These are phyloP conservation scores for Ruditapes philippinarum DNA, from an alignment of 1,140 invertebrate genomes.

Conservation along the genomic window DNA sequence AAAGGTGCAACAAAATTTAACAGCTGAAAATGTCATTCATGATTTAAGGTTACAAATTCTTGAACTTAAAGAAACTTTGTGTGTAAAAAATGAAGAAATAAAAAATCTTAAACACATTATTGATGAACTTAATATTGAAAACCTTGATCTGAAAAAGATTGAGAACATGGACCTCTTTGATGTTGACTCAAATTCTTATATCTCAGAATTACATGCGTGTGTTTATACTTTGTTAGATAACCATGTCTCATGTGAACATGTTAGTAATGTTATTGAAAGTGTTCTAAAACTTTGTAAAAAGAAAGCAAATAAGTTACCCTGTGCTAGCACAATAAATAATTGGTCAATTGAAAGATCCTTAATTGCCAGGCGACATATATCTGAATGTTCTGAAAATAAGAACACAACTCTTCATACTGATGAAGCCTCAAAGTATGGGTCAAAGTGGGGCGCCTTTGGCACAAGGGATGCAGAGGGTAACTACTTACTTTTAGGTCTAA, in stretches of 20 bases:
- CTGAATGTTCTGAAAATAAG: background rate
- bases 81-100: background rate
- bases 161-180: background rate
- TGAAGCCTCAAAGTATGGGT: slow-evolving; percentile 66
- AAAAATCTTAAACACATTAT: background rate
- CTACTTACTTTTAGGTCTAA: slow-evolving; percentile 41
- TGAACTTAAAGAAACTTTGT: background rate
- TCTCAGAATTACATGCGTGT: background rate
- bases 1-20: background rate
- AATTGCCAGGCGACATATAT: slow-evolving; percentile 41
- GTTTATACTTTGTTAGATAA: background rate
- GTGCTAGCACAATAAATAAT: slow-evolving; percentile 21
- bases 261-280: slow-evolving; percentile 17
- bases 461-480: background rate
- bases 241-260: slow-evolving; percentile 27
- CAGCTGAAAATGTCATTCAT: background rate
- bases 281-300: slow-evolving; percentile 3
- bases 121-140: background rate
- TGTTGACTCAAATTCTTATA: background rate
- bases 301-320: slow-evolving; percentile 5
- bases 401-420: slow-evolving; percentile 63
- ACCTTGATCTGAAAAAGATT: background rate
- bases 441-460: slow-evolving; percentile 37
- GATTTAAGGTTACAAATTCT: background rate
- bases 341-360: slow-evolving; percentile 21